A percentile compares a stretch with the other conserved stretches of the same genome.
Evolutionary conservation across 1,140 invertebrate genomes (phyloP).

Genomic region (Scaptomyza graminum): DNA sequence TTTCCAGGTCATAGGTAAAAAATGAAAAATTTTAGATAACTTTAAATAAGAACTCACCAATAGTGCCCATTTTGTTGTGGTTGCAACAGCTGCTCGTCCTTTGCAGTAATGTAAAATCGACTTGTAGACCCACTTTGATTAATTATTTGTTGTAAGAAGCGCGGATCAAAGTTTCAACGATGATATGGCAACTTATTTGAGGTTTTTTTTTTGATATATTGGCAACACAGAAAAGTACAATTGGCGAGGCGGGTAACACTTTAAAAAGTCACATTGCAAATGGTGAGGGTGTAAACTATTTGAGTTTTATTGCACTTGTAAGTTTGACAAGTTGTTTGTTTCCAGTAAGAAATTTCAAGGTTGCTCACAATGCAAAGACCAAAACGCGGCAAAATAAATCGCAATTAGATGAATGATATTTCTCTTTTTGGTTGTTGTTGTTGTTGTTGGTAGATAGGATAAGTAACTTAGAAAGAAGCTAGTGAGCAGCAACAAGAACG

Average conservation of each 20-base stretch:
- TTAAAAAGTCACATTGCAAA: slow-evolving; percentile 74
- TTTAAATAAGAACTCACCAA: slow-evolving; percentile 52
- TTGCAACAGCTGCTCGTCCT: slow-evolving; percentile 10
- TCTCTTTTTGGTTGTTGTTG: slow-evolving; percentile 17
- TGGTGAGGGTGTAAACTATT: slow-evolving; percentile 8
- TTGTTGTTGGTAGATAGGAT: slow-evolving; percentile 34
- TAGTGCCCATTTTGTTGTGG: slow-evolving; percentile 62
- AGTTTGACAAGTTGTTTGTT: slow-evolving; percentile 55
- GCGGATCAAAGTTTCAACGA: slow-evolving; percentile 6
- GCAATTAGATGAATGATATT: slow-evolving; percentile 55
- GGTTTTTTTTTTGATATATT: slow-evolving; percentile 11
- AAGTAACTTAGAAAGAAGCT: slow-evolving; percentile 34
- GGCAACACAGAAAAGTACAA: slow-evolving; percentile 47
- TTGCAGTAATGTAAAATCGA: slow-evolving; percentile 47
- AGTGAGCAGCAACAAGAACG: slow-evolving; percentile 30
- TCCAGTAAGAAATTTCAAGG: slow-evolving; percentile 60
- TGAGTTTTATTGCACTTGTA: slow-evolving; percentile 15
- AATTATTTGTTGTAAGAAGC: neutral
- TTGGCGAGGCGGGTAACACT: slow-evolving; percentile 43
- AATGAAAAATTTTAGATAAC: neutral
- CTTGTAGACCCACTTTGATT: slow-evolving; percentile 27
- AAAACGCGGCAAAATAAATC: slow-evolving; percentile 51
- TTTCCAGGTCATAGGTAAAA: too few relatives aligned
- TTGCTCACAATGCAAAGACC: slow-evolving; percentile 45
- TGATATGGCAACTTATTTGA: neutral